Base-by-base conservation (phyloP, 2,888 invertebrate genomes). In the Lasioglossum villosulum region DNA sequence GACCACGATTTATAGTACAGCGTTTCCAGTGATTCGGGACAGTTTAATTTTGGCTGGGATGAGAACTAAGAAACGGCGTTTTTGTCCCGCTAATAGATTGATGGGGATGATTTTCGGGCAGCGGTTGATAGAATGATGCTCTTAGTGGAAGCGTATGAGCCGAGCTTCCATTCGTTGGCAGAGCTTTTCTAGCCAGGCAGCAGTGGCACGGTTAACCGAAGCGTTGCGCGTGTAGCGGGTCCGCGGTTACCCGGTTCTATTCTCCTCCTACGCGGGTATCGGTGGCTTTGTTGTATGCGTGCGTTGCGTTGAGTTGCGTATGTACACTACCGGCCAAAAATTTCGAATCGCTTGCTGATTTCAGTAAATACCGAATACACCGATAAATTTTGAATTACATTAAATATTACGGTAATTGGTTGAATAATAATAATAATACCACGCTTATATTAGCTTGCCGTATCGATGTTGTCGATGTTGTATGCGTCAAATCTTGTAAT, bases 181-280 rank as follows among this genome's bases (percentile, higher is more conserved):
- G 59, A 59, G 59, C 59, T 59, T 66, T 66, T 66, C 66, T 66
- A 66, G 42, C 52, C 78, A 34, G 4, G 59, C 63, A n/a, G 42
- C 39, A n/a, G 8, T 8, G 37, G 6, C 63, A 68, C 59, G 59
- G 59, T 27, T 59, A 66, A 34, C 66, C 66, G 66, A 42, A 59
- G 16, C 59, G 59, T 66, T 66, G 66, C 23, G 66, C 34, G 66
- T 66, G 34, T 66, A 66, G 34, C 37, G 27, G 42, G 52, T 79
- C 74, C 70, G 74, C 42, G 80, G 68, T 80, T 83, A 86, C 77
- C 82, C 75, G 37, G 34, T n/a, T 23, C 68, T 16, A 12, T 71
- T 70, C 76, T 59, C 75, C 78, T 39, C 77, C 70, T 48, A 72
- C 78, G 71, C 75, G 19, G 16, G 52, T 8, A 59, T 59, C 59